Evolutionary conservation across 2,797 vertebrate species (phyloP).

Genomic region (Cryptoblepharus egeriae): DNA sequence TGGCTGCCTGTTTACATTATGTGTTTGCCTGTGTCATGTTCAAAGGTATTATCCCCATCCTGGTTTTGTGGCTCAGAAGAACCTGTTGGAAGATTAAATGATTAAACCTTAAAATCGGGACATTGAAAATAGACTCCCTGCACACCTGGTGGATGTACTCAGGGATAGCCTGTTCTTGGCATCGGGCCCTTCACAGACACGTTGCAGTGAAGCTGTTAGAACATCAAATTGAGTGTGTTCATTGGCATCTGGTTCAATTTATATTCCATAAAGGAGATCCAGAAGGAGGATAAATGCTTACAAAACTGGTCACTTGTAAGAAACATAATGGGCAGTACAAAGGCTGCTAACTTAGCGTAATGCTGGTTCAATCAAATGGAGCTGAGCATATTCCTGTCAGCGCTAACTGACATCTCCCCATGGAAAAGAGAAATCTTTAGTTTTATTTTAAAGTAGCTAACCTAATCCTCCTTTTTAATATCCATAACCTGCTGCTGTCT

Average conservation of each 20-base stretch:
- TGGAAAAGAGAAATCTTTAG: constrained; percentile 34
- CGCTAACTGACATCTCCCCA: constrained; percentile 49
- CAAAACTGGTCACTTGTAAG: constrained; percentile 38
- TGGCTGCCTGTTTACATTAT: constrained; percentile 65
- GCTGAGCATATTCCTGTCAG: constrained; percentile 45
- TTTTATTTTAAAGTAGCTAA: constrained; percentile 34
- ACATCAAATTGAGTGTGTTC: constrained; percentile 64
- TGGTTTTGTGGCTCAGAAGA: constrained; percentile 54
- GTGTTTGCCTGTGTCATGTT: constrained; percentile 57
- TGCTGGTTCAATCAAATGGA: constrained; percentile 25
- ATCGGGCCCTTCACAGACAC: constrained; percentile 52
- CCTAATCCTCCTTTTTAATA: constrained; percentile 56
- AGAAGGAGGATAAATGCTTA: constrained; percentile 44
- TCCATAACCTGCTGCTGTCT: constrained; percentile 49
- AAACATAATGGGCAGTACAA: constrained; percentile 16
- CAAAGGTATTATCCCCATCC: constrained; percentile 32
- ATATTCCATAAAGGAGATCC: constrained; percentile 42
- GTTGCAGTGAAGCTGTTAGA: constrained; percentile 46
- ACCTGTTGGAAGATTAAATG: constrained; percentile 56
- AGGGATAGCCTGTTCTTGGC: constrained; percentile 44
- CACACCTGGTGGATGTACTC: constrained; percentile 46
- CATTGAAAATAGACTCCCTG: constrained; percentile 52
- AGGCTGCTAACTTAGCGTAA: constrained; percentile 43
- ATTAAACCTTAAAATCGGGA: constrained; percentile 54
- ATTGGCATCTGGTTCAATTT: constrained; percentile 56